Evolutionary conservation across 92 coral and sea anemone species (phyloP), one percentile per base, ranked within the genome.

Genomic region (Metridium senile): DNA sequence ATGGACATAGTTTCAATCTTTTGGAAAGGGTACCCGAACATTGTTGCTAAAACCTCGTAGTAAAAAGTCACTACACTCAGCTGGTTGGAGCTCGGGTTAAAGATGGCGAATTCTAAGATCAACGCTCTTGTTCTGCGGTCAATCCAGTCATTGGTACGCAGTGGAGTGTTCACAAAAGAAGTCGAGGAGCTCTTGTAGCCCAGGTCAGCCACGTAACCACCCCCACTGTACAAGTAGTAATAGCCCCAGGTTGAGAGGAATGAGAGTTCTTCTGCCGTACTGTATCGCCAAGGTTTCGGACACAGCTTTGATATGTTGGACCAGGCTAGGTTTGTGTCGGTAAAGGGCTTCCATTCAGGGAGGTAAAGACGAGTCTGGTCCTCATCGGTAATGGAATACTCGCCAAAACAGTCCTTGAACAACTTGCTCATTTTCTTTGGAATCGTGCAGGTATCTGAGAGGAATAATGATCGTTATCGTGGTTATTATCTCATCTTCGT

Each of bases 231-330:
- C 49, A 76, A 26, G 63, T 74, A 61, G 46, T 85, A 86, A 75
- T 82, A 86, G 0, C 91, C 97, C 93, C 86, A 91, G 18, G 89
- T 74, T 33, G 91, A 86, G 19, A 75, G 64, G 59, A 73, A 66
- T 20, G 70, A 78, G 3, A 88, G 81, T 10, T 72, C 61, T 3
- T 57, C 46, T 18, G 79, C 85, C 28, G 89, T 33, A 9, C 72
- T 86, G 26, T 91, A 91, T 20, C 90, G 78, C 97, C 97, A 91
- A 22, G 97, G 94, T 43, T 64, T 82, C 1, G 97, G 97, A 62
- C 97, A 91, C 7, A 91, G 82, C 31, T 74, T 53, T 21, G 93
- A 74, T 31, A 81, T 13, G 46, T 91, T 88, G 47, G 74, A 83
- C 88, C 89, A 88, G 9, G 23, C 30, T 16, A 64, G 49, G 2